Base-by-base conservation (phyloP, 2,797 vertebrate species). In the Micrastur ruficollis region DNA sequence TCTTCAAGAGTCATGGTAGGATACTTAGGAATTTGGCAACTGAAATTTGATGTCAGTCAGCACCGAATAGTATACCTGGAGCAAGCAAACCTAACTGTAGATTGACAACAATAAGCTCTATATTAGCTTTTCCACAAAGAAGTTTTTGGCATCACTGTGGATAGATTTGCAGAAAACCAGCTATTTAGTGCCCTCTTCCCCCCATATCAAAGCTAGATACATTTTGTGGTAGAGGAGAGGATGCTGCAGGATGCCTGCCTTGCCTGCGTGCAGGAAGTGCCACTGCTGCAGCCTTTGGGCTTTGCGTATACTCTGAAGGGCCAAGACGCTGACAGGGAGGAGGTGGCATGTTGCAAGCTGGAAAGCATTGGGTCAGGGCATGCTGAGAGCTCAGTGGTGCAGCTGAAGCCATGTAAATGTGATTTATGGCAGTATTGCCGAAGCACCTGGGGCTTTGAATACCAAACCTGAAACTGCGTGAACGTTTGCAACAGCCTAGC, bases 281-380 rank as follows among this genome's bases (percentile, higher is more conserved):
- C 4, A 9, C 76, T 47, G 56, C 42, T 22, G 34, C 14, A 19
- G 88, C 4, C 0, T 47, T 52, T 15, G 23, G 52, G 20, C 34
- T 53, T 61, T 3, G 1, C 2, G 1, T 3, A 1, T 5, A 7
- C 29, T 44, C 31, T 1, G 0, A 36, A 58, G 75, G 26, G n/a
- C 44, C 22, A 19, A 29, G 22, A 34, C 0, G 1, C 7, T 0
- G 3, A 36, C 14, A 5, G 9, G 29, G 55, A 63, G 68, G 70
- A 84, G 34, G 1, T 22, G 52, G 32, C 40, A 12, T 5, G 2
- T 19, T 1, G 4, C 26, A 32, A 27, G 53, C 66, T 78, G 72
- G n/a, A 34, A 68, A 55, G 18, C n/a, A 5, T 6, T 25, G 59
- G 34, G 29, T 42, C 44, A 15, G 59, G 38, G 50, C 23, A 8